These are phyloP conservation scores for Helicolenus hilgendorfi DNA, from an alignment of 2,797 vertebrate genomes.

Conservation along the genomic window DNA sequence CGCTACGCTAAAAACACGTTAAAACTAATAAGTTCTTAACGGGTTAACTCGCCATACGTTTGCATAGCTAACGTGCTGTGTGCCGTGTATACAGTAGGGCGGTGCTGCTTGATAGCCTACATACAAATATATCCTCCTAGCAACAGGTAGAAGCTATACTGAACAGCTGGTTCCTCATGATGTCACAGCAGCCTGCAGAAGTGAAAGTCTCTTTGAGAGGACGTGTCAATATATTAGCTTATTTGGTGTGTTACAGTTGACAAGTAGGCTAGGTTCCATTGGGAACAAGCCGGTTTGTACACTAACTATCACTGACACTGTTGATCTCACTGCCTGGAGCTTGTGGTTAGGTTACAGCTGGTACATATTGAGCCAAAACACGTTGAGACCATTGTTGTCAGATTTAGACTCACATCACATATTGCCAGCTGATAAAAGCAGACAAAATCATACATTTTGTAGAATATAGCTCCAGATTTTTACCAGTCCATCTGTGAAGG, in stretches of 20 bases:
- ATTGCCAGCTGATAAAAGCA: background rate
- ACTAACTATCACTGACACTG: background rate
- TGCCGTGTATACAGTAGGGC: slow-evolving; percentile 31
- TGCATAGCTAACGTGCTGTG: background rate
- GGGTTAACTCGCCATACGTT: background rate
- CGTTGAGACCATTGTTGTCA: background rate
- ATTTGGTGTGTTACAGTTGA: background rate
- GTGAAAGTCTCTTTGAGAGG: background rate
- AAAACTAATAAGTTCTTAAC: background rate
- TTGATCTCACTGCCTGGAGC: background rate
- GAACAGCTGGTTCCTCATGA: slow-evolving; percentile 16
- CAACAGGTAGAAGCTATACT: slow-evolving; percentile 75
- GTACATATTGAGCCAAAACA: background rate
- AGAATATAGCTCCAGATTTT: too few relatives aligned
- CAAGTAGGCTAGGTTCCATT: background rate
- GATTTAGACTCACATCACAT: background rate
- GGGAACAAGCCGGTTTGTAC: background rate
- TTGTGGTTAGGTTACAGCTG: background rate
- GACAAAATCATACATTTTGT: background rate
- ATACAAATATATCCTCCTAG: slow-evolving; percentile 20
- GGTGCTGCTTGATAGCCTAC: slow-evolving; percentile 7
- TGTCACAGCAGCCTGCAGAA: background rate
- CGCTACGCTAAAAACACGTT: background rate
- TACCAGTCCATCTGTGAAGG: background rate
- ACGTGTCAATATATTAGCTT: background rate